Percentiles rank a stretch among this genome's conserved stretches.
phyloP scores from a whole-genome alignment of 2,797 vertebrate genomes.

The Fistularia commersonii region DNA sequence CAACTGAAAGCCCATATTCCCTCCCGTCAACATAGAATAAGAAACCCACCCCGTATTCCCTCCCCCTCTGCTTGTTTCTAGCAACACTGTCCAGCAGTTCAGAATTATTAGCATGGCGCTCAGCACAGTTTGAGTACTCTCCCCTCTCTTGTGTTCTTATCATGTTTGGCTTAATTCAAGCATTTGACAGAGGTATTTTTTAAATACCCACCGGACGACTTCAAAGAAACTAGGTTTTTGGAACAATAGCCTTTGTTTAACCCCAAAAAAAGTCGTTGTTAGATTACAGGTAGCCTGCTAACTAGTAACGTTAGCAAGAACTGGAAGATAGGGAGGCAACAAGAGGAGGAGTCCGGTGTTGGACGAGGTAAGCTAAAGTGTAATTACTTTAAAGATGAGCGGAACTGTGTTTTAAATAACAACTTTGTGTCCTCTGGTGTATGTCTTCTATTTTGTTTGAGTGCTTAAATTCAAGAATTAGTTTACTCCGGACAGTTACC shows the following conservation, averaged over 20 bases:
- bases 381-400: background rate
- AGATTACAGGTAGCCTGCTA: conserved; percentile 52
- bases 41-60: conserved; percentile 10
- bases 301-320: conserved; percentile 56
- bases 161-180: conserved; percentile 3
- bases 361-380: conserved; percentile 56
- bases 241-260: too few relatives aligned
- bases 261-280: conserved; percentile 6
- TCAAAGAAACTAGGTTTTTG: too few relatives aligned
- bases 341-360: conserved; percentile 58
- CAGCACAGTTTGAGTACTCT: conserved; percentile 37
- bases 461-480: conserved; percentile 1
- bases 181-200: too few relatives aligned
- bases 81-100: conserved; percentile 42
- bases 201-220: too few relatives aligned
- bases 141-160: conserved; percentile 33
- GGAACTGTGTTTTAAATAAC: background rate
- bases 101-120: conserved; percentile 68
- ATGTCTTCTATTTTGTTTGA: background rate
- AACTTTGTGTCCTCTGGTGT: background rate
- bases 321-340: conserved; percentile 39
- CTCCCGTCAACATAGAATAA: conserved; percentile 25
- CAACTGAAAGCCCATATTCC: too few relatives aligned
- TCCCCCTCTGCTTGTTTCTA: conserved; percentile 52
- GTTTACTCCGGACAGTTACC: background rate